Percentiles rank a stretch among this genome's conserved stretches.
Conservation (phyloP, 2,113 vertebrate species). For the Dipodomys spectabilis region DNA sequence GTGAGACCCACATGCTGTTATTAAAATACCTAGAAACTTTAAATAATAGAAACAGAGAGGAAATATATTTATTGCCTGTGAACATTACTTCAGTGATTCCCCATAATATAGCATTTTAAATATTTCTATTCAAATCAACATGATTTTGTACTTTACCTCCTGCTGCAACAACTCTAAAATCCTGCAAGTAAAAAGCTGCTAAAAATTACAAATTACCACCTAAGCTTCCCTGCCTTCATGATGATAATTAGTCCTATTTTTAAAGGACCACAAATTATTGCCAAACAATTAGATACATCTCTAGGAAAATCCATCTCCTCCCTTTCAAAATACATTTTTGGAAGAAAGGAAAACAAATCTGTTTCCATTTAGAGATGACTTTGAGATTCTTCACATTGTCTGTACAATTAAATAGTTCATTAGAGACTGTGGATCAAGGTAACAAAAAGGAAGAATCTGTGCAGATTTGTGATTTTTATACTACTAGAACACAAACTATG, state of each 20-base stretch:
- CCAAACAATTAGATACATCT: conserved; percentile 77
- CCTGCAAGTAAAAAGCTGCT: conserved; percentile 73
- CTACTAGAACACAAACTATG: not conserved
- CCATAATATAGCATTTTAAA: conserved; percentile 52
- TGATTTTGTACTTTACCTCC: conserved; percentile 76
- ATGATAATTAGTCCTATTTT: conserved; percentile 81
- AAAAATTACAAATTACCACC: conserved; percentile 77
- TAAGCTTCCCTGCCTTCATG: conserved; percentile 62
- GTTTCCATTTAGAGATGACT: conserved; percentile 41
- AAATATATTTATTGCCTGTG: conserved; percentile 22
- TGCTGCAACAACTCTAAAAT: conserved; percentile 72
- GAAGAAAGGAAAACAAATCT: conserved; percentile 33
- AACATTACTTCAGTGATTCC: conserved; percentile 36
- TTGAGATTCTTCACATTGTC: not conserved
- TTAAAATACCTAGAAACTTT: not conserved
- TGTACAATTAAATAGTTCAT: conserved; percentile 39
- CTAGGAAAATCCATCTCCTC: conserved; percentile 55
- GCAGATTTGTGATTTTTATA: not conserved
- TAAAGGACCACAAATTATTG: conserved; percentile 77
- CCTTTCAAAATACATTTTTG: conserved; percentile 58
- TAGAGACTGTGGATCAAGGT: not conserved
- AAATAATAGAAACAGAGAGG: conserved; percentile 39
- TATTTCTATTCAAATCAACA: conserved; percentile 72
- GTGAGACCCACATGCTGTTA: not conserved
- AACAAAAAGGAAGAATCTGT: not conserved